phyloP scores from a whole-genome alignment of 2,888 invertebrate genomes.

The Leucophora obtusa region DNA sequence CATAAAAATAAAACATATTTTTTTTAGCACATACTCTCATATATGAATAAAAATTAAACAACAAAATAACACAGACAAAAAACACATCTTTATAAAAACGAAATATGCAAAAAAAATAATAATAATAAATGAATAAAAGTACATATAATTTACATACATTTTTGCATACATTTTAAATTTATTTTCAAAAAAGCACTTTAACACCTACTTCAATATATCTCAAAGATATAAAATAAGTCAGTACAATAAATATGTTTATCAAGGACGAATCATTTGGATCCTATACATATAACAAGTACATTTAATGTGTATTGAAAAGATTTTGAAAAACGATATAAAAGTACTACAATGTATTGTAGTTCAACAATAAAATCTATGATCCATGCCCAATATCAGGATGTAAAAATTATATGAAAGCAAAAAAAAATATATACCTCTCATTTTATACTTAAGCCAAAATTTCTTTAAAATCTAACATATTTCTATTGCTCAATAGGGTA shows the following conservation, averaged over 20 bases:
- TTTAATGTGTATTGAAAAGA: no score
- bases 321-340: no score
- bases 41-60: conserved; percentile 3
- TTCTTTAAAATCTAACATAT: no score
- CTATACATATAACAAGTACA: not conserved
- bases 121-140: conserved; percentile 5
- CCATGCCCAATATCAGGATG: no score
- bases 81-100: conserved; percentile 5
- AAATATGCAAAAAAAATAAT: conserved; percentile 12
- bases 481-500: no score
- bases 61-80: not conserved
- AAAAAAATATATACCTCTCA: no score
- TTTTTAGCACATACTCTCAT: not conserved
- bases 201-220: conserved; percentile 36
- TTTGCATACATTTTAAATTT: conserved; percentile 34
- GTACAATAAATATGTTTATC: not conserved
- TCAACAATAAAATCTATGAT: no score
- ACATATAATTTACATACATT: not conserved
- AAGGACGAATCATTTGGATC: not conserved
- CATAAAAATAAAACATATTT: conserved; percentile 49
- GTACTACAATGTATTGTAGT: no score
- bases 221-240: conserved; percentile 15
- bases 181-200: conserved; percentile 23
- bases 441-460: no score
- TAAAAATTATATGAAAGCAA: no score